A percentile compares a stretch with the other conserved stretches of the same genome.
These are phyloP conservation scores for Eulemur macaco DNA, from an alignment of 2,113 vertebrate genomes.

Conservation along the genomic window DNA sequence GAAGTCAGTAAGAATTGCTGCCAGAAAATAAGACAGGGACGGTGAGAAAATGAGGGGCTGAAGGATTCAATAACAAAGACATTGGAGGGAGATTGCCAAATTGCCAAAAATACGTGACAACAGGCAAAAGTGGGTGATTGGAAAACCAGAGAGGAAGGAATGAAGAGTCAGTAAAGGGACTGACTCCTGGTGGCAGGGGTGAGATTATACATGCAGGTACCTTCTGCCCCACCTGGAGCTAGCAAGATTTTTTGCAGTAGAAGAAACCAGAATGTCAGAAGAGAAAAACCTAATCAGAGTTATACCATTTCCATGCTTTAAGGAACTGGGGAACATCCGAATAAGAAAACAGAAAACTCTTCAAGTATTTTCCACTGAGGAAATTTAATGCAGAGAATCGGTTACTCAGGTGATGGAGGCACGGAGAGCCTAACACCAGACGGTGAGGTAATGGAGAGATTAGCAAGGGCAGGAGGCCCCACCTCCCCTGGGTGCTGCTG, in stretches of 20 bases:
- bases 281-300: background rate
- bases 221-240: background rate
- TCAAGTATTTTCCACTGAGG: background rate
- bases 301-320: background rate
- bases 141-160: background rate
- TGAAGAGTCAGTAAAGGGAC: background rate
- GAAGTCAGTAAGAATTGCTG: background rate
- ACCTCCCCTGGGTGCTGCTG: background rate
- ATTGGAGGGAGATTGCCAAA: background rate
- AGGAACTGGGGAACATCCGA: background rate
- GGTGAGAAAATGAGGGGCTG: background rate
- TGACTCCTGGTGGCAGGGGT: background rate
- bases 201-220: background rate
- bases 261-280: background rate
- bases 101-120: background rate
- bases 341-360: conserved; percentile 4
- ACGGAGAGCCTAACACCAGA: background rate
- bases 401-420: background rate
- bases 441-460: background rate
- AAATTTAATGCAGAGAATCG: background rate
- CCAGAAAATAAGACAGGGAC: background rate
- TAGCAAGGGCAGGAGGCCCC: background rate
- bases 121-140: background rate
- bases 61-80: background rate
- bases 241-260: background rate